Percentiles rank a stretch among this genome's conserved stretches.
Conservation (phyloP, 2,888 invertebrate species). For the Calameuta pallipes region DNA sequence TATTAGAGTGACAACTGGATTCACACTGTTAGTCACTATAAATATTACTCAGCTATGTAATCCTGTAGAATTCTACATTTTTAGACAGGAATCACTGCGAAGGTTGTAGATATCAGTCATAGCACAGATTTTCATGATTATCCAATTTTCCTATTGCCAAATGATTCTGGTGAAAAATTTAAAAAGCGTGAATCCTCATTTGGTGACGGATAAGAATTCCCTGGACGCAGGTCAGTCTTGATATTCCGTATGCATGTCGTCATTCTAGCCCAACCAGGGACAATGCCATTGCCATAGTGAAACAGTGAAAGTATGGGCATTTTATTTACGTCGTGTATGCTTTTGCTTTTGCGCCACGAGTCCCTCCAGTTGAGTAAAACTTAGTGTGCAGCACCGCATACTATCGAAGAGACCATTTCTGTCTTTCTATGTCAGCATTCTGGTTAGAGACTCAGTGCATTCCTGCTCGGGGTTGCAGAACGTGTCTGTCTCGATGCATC, state of each 20-base stretch:
- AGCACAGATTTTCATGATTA: no score
- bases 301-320: slow-evolving; percentile 64
- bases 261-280: slow-evolving; percentile 52
- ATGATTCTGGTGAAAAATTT: not conserved
- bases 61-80: not conserved
- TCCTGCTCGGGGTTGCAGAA: not conserved
- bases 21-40: not conserved
- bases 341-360: slow-evolving; percentile 2
- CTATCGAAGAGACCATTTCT: not conserved
- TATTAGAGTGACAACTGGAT: not conserved
- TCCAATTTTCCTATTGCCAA: not conserved
- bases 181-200: not conserved
- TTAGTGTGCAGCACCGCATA: not conserved
- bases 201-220: not conserved
- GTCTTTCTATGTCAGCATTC: not conserved
- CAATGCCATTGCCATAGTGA: slow-evolving; percentile 65
- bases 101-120: no score
- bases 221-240: slow-evolving; percentile 22
- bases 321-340: slow-evolving; percentile 41
- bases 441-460: not conserved
- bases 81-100: no score
- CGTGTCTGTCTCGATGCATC: not conserved
- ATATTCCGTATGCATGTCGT: slow-evolving; percentile 52
- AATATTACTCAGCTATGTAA: not conserved
- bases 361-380: not conserved